Percentiles rank a stretch among this genome's conserved stretches.
These are phyloP conservation scores for Cerceris ruficornis DNA, from an alignment of 2,888 invertebrate genomes.

Conservation along the genomic window DNA sequence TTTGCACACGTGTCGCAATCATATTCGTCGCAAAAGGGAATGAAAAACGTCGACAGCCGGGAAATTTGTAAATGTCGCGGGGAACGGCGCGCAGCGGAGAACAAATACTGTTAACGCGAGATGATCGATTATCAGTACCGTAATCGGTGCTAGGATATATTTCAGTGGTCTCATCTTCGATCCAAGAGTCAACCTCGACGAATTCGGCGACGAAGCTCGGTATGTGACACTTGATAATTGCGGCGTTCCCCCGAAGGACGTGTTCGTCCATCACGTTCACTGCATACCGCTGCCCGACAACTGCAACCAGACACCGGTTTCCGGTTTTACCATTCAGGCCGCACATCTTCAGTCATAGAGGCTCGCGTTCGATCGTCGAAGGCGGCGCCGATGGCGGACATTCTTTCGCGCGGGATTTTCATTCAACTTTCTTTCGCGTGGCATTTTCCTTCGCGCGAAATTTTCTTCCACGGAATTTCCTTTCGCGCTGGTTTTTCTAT, in stretches of 20 bases:
- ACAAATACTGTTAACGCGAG: background rate
- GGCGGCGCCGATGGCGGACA: slow-evolving; percentile 24
- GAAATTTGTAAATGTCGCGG: too few relatives aligned
- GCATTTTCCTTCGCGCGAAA: too few relatives aligned
- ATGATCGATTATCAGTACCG: slow-evolving; percentile 74
- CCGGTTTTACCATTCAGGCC: slow-evolving; percentile 69
- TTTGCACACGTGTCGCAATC: too few relatives aligned
- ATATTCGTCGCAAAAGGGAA: too few relatives aligned
- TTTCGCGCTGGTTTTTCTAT: too few relatives aligned
- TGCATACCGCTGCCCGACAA: slow-evolving; percentile 94
- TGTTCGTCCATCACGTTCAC: slow-evolving; percentile 97
- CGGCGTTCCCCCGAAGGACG: slow-evolving; percentile 94
- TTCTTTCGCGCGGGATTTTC: slow-evolving; percentile 35
- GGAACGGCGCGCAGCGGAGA: background rate
- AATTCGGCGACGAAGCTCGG: slow-evolving; percentile 96
- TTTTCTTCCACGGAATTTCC: too few relatives aligned
- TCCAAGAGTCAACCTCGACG: slow-evolving; percentile 92
- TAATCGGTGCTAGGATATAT: slow-evolving; percentile 84
- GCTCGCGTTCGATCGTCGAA: slow-evolving; percentile 43
- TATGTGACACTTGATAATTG: slow-evolving; percentile 95
- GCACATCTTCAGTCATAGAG: slow-evolving; percentile 52
- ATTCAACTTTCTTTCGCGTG: too few relatives aligned
- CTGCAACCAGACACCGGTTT: slow-evolving; percentile 85
- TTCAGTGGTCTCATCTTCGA: slow-evolving; percentile 89
- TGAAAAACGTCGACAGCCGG: too few relatives aligned